These are phyloP conservation scores for Labeo rohita DNA, from an alignment of 2,113 vertebrate genomes.

Conservation along the genomic window DNA sequence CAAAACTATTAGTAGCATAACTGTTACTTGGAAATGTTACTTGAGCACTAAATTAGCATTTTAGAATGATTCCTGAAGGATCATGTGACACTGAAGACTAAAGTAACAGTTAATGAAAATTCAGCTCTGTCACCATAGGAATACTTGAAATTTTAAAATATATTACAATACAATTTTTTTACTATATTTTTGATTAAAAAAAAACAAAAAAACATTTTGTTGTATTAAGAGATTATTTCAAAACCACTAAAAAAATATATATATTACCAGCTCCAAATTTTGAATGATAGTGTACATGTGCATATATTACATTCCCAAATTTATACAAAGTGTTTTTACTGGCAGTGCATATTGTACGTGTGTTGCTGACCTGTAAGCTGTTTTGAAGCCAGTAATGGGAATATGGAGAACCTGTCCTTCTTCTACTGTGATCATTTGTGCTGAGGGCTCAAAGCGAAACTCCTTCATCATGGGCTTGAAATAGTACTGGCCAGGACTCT, in stretches of 20 bases:
- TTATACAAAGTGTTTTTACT: neutral
- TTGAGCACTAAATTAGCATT: neutral
- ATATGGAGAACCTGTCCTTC: constrained; percentile 93
- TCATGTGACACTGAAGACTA: neutral
- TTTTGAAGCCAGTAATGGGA: constrained; percentile 89
- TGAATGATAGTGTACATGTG: neutral
- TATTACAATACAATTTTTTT: neutral
- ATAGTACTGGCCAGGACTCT: constrained; percentile 98
- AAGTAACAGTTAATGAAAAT: neutral
- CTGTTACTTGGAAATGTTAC: neutral
- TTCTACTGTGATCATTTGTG: constrained; percentile 96
- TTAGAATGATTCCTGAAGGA: too few relatives aligned
- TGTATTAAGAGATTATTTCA: neutral
- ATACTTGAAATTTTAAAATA: neutral
- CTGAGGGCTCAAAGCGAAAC: constrained; percentile 93
- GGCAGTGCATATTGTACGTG: neutral
- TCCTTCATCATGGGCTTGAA: constrained; percentile 99
- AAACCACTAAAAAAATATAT: too few relatives aligned
- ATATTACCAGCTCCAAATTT: too few relatives aligned
- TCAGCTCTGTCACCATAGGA: neutral
- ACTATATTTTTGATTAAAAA: neutral
- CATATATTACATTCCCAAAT: neutral
- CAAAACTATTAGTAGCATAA: too few relatives aligned
- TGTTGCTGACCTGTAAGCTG: constrained; percentile 76
- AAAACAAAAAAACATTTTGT: neutral